phyloP scores from a whole-genome alignment of 2,113 vertebrate genomes.

The Melanerpes aurifrons region DNA sequence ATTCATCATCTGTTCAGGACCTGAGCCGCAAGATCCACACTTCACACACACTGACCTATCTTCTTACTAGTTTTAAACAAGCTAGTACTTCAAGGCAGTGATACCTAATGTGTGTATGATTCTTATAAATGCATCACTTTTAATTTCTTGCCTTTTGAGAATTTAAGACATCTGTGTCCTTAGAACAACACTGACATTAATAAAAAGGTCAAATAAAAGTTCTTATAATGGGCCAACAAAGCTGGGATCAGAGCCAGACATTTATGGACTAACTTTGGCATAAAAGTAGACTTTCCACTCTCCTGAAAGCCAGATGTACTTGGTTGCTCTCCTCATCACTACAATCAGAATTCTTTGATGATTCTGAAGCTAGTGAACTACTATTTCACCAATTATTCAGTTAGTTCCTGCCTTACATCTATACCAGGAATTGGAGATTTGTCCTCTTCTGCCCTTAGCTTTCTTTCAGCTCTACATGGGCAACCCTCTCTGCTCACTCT shows the following conservation, averaged over 20 bases:
- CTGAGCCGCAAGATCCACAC: background rate
- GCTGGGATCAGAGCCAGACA: constrained; percentile 37
- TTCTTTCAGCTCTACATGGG: background rate
- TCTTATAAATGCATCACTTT: background rate
- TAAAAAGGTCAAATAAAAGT: constrained; percentile 71
- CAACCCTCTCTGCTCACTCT: background rate
- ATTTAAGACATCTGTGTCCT: constrained; percentile 36
- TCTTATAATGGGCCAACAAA: constrained; percentile 50
- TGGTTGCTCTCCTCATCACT: constrained; percentile 31
- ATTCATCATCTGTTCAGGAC: background rate
- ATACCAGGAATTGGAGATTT: background rate
- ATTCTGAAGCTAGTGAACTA: constrained; percentile 33
- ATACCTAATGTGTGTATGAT: background rate
- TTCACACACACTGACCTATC: background rate
- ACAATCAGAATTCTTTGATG: constrained; percentile 55
- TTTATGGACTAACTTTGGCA: constrained; percentile 60
- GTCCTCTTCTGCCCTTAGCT: background rate
- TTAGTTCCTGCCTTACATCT: background rate
- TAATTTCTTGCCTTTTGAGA: constrained; percentile 28
- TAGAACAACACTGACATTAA: constrained; percentile 48
- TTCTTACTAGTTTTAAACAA: background rate
- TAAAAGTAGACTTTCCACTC: constrained; percentile 48
- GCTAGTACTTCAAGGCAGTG: background rate
- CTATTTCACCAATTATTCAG: constrained; percentile 25
- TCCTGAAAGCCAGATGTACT: constrained; percentile 58